Conservation (phyloP, 2,797 vertebrate genomes). For the Scleropages formosus region DNA sequence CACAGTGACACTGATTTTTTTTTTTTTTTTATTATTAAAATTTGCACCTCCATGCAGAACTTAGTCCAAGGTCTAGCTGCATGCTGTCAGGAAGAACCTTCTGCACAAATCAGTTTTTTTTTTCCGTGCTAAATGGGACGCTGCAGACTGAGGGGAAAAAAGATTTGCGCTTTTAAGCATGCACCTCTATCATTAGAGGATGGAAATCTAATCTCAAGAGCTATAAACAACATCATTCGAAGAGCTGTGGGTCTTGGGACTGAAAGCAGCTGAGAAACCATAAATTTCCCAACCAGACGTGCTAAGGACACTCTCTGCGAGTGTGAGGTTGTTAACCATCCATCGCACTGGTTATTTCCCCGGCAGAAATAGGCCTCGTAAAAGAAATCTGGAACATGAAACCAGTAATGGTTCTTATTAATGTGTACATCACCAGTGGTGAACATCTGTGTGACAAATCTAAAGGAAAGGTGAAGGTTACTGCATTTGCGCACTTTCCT, state of each 20-base stretch:
- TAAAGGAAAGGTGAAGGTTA: no score
- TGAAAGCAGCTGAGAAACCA: conserved; percentile 25
- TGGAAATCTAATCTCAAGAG: conserved; percentile 31
- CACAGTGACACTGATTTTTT: no score
- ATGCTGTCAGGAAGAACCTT: no score
- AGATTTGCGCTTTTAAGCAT: conserved; percentile 14
- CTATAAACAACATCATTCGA: conserved; percentile 35
- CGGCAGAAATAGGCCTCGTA: conserved; percentile 72
- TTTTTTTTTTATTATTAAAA: no score
- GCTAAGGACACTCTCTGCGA: background rate
- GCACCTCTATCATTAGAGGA: conserved; percentile 32
- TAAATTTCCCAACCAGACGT: conserved; percentile 20
- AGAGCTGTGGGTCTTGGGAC: conserved; percentile 14
- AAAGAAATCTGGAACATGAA: conserved; percentile 71
- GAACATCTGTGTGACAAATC: no score
- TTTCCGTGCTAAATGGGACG: conserved; percentile 6
- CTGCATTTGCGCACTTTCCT: no score
- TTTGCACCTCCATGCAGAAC: no score
- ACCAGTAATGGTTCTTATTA: conserved; percentile 64
- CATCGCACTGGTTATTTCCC: conserved; percentile 61
- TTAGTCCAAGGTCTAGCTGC: no score
- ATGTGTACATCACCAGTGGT: no score
- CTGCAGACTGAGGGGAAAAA: background rate
- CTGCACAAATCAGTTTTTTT: background rate
- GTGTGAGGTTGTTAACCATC: conserved; percentile 8